Base-by-base conservation (phyloP, 2,113 vertebrate species). In the Tympanuchus pallidicinctus region DNA sequence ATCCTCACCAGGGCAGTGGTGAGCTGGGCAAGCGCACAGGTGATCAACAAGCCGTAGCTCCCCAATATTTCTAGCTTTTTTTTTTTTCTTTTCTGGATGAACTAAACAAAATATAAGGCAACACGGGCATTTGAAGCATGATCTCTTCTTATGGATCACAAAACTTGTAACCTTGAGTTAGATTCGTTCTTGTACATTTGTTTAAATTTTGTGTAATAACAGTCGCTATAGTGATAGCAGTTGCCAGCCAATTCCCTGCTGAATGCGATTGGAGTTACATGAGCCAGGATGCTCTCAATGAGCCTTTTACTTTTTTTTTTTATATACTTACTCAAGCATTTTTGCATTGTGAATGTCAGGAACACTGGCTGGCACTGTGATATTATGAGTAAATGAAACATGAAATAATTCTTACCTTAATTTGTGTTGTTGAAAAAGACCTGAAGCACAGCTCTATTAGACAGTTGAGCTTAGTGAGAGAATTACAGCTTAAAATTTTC, bases 1-100 rank as follows among this genome's bases (percentile, higher is more conserved):
- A 4, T 66, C 5, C 47, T 17, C 7, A 4, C 27, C 38, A 50
- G 74, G 80, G 38, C 28, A 48, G 17, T 0, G 2, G 28, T 30
- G 43, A 79, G 38, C 48, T 70, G 66, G 56, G 38, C 21, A 2
- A 1, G 27, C 52, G 25, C 0, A 0, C 24, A 40, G 52, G 48
- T 17, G 28, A 54, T 69, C n/a, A 32, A 3, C 32, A 18, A 57
- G 10, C 27, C 8, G 13, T 32, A 27, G 7, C 10, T 56, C 42
- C 56, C 22, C 70, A 47, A 6, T 30, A 8, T 32, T 72, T 72
- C 9, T 30, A 59, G 8, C 5, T 69, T 22, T 56, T 50, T 22
- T 22, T 56, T 50, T 73, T 32, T 61, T 38, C 50, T 43, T 24
- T 50, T 24, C 48, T 27, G 10, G 10, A 18, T 13, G 0, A 1